These are phyloP conservation scores for Daktulosphaira vitifoliae DNA, from an alignment of 1,140 invertebrate species.

Conservation along the genomic window DNA sequence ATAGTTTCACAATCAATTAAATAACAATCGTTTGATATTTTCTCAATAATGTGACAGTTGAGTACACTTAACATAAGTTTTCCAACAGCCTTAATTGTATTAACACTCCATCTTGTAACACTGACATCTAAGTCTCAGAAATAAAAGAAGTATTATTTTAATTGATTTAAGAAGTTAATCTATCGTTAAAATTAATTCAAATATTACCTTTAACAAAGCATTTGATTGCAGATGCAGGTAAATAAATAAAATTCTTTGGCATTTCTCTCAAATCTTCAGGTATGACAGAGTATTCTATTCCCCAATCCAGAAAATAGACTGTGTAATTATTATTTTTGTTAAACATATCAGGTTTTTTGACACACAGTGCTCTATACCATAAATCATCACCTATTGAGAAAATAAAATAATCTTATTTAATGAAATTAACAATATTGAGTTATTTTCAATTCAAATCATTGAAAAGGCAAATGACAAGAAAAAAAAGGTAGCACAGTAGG, in stretches of 20 bases:
- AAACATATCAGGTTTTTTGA: background rate
- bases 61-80: background rate
- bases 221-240: conserved; percentile 1
- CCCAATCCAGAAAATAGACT: conserved; percentile 20
- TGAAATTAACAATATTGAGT: no score
- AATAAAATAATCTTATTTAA: no score
- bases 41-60: background rate
- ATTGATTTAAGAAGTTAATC: background rate
- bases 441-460: no score
- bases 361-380: conserved; percentile 17
- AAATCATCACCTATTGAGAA: background rate
- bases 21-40: background rate
- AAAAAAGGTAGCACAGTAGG: no score
- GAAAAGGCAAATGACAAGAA: no score
- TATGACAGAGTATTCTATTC: background rate
- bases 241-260: conserved; percentile 6
- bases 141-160: background rate
- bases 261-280: background rate
- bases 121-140: background rate
- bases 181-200: background rate
- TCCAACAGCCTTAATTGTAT: background rate
- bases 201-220: conserved; percentile 4
- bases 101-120: background rate
- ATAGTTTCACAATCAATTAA: background rate
- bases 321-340: background rate